These are phyloP conservation scores for Lepidocolaptes lacrymiger DNA, from an alignment of 2,797 vertebrate genomes.

Conservation along the genomic window DNA sequence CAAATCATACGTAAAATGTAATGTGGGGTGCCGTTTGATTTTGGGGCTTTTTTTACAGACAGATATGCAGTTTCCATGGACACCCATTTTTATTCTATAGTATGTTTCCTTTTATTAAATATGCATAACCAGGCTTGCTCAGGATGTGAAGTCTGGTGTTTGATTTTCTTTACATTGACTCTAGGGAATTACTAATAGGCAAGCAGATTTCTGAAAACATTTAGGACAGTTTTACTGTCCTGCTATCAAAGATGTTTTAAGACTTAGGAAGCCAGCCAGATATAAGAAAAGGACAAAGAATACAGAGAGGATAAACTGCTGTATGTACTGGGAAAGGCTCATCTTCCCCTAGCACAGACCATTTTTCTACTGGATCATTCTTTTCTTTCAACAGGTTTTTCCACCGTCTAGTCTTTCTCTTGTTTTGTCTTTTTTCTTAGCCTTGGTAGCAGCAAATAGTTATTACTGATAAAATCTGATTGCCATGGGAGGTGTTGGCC, in stretches of 20 bases:
- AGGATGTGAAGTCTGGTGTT: conserved; percentile 45
- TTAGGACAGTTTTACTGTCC: conserved; percentile 57
- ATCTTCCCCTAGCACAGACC: not conserved
- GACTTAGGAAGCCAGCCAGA: conserved; percentile 5
- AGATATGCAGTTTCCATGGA: conserved; percentile 64
- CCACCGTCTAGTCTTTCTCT: not conserved
- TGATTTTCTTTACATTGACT: conserved; percentile 66
- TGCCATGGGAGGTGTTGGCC: not conserved
- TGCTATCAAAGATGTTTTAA: conserved; percentile 5
- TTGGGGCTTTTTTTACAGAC: not conserved
- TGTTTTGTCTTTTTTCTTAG: not conserved
- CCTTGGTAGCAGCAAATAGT: not conserved
- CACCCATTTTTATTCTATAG: conserved; percentile 57
- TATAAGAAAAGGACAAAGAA: not conserved
- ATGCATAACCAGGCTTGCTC: conserved; percentile 63
- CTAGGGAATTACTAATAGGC: conserved; percentile 62
- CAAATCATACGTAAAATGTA: not conserved
- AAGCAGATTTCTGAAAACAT: conserved; percentile 60
- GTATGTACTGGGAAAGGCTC: not conserved
- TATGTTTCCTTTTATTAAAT: conserved; percentile 70
- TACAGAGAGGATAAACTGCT: not conserved
- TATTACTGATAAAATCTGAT: not conserved
- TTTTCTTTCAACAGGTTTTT: not conserved
- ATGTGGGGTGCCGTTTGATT: not conserved
- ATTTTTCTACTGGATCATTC: not conserved